phyloP scores from a whole-genome alignment of 2,888 invertebrate genomes.

The Tachina lurida region DNA sequence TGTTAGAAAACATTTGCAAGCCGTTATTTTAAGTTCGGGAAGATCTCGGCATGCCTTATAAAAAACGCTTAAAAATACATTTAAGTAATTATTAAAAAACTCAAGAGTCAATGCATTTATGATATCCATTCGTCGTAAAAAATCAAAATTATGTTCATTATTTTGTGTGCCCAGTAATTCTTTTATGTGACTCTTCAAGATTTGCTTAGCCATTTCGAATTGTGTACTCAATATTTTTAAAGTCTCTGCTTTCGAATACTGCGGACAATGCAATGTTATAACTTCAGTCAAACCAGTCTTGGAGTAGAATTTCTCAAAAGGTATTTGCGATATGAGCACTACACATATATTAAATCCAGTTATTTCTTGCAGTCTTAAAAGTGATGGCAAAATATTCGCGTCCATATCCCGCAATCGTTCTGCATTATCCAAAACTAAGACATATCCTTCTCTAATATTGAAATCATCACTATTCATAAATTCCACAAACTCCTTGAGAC shows the following conservation, averaged over 20 bases:
- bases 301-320: constrained; percentile 91
- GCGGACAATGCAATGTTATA: constrained; percentile 89
- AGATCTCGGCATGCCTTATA: constrained; percentile 93
- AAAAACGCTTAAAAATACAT: constrained; percentile 92
- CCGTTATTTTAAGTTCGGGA: constrained; percentile 91
- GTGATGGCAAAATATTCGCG: constrained; percentile 87
- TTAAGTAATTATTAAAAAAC: constrained; percentile 91
- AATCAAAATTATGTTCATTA: constrained; percentile 71
- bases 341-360: constrained; percentile 88
- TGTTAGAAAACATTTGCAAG: constrained; percentile 88
- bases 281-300: constrained; percentile 89
- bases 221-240: constrained; percentile 83
- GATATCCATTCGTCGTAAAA: constrained; percentile 69
- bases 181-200: constrained; percentile 56
- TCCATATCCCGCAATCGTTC: constrained; percentile 91
- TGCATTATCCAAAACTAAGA: constrained; percentile 91
- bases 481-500: constrained; percentile 87
- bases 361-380: constrained; percentile 89
- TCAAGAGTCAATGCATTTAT: constrained; percentile 79
- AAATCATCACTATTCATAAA: constrained; percentile 80
- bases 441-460: constrained; percentile 79
- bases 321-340: constrained; percentile 89
- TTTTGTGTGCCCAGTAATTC: neutral
- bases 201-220: constrained; percentile 74
- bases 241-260: constrained; percentile 90